Evolutionary conservation across 2,797 vertebrate genomes (phyloP).

Genomic region (Labroides dimidiatus): DNA sequence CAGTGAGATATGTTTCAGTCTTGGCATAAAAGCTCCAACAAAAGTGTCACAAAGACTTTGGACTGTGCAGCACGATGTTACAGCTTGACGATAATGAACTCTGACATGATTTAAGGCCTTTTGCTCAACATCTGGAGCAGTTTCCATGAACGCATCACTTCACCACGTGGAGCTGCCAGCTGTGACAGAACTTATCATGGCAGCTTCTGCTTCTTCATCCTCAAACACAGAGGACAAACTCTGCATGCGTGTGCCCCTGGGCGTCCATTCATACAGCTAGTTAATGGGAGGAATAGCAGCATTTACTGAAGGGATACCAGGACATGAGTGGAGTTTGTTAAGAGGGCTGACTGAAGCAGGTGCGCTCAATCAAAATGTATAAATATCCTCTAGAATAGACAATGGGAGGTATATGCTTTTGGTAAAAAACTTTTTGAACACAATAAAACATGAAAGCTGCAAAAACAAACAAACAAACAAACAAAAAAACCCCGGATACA

Average conservation of each 20-base stretch:
- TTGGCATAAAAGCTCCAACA: not conserved
- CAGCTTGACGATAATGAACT: not conserved
- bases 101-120: slow-evolving; percentile 15
- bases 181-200: slow-evolving; percentile 35
- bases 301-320: slow-evolving; percentile 42
- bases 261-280: slow-evolving; percentile 47
- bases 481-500: too few species aligned
- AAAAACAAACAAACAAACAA: too few species aligned
- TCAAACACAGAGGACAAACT: slow-evolving; percentile 35
- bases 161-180: slow-evolving; percentile 54
- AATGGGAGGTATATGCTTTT: not conserved
- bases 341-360: slow-evolving; percentile 35
- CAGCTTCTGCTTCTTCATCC: slow-evolving; percentile 27
- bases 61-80: not conserved
- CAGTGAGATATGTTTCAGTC: not conserved
- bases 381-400: slow-evolving; percentile 10
- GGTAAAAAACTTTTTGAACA: too few species aligned
- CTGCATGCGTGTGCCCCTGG: slow-evolving; percentile 28
- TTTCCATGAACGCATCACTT: slow-evolving; percentile 33
- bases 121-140: slow-evolving; percentile 53
- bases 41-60: not conserved
- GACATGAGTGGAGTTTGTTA: slow-evolving; percentile 7
- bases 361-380: slow-evolving; percentile 31
- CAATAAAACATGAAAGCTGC: too few species aligned
- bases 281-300: slow-evolving; percentile 62